phyloP scores from a whole-genome alignment of 2,888 invertebrate genomes.

The Herminia tarsipennalis region DNA sequence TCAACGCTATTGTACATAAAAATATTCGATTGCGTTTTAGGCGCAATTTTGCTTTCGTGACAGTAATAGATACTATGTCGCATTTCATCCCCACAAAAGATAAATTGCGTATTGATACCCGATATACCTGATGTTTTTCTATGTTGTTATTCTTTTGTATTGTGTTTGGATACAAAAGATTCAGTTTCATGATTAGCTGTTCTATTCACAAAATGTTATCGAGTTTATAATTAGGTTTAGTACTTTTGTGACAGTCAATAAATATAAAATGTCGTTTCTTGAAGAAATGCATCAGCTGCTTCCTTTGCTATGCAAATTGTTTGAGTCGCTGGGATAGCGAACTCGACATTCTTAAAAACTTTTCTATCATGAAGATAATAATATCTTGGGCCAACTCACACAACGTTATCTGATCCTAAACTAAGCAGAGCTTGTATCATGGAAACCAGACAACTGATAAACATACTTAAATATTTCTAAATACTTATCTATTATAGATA shows the following conservation, averaged over 20 bases:
- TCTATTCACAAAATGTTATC: constrained; percentile 38
- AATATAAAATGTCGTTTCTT: constrained; percentile 18
- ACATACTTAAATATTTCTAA: no score
- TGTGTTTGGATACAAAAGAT: constrained; percentile 57
- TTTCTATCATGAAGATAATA: no score
- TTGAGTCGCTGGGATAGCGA: not conserved
- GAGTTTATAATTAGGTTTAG: constrained; percentile 44
- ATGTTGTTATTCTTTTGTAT: constrained; percentile 49
- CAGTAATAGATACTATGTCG: constrained; percentile 76
- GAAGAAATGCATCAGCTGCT: constrained; percentile 19
- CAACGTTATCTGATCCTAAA: no score
- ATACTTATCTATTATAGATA: no score
- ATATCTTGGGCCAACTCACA: no score
- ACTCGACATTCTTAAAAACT: not conserved
- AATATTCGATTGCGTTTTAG: constrained; percentile 81
- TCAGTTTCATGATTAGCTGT: constrained; percentile 64
- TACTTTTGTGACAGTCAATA: constrained; percentile 14
- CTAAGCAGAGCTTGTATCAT: no score
- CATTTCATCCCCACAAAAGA: constrained; percentile 70
- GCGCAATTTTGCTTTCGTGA: constrained; percentile 70
- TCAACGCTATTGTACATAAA: constrained; percentile 58
- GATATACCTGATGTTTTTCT: constrained; percentile 80
- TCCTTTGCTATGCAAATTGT: constrained; percentile 1
- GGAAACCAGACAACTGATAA: no score
- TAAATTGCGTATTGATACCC: constrained; percentile 79